Conservation (phyloP, 1,140 invertebrate genomes). For the Pissodes strobi region DNA sequence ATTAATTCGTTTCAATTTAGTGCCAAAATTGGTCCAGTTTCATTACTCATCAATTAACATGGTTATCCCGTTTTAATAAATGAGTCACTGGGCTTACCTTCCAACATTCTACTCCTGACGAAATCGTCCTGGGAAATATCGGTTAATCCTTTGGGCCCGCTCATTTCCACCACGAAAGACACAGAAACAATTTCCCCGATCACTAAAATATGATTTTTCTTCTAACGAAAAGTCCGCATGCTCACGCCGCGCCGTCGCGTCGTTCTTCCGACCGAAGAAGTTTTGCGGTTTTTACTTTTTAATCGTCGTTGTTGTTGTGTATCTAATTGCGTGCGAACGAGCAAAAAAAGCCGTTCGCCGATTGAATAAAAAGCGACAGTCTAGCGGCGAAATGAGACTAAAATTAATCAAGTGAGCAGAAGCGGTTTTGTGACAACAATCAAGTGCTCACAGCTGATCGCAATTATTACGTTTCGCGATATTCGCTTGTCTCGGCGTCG, state of each 20-base stretch:
- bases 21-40: no score
- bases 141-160: slow-evolving; percentile 12
- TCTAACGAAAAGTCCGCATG: slow-evolving; percentile 8
- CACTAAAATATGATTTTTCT: no score
- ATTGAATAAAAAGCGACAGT: background rate
- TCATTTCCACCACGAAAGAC: slow-evolving; percentile 12
- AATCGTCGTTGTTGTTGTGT: background rate
- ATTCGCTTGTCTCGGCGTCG: background rate
- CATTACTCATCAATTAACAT: no score
- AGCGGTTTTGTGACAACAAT: slow-evolving; percentile 12
- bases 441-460: slow-evolving; percentile 12
- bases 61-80: no score
- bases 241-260: slow-evolving; percentile 5
- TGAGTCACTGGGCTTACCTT: no score
- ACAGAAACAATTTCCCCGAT: background rate
- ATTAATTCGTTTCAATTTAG: no score
- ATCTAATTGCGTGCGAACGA: background rate
- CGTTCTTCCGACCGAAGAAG: no score
- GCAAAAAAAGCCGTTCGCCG: slow-evolving; percentile 5
- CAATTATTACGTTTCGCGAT: slow-evolving; percentile 1
- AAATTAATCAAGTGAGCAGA: slow-evolving; percentile 17
- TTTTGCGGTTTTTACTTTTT: background rate
- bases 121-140: slow-evolving; percentile 18
- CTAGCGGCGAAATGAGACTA: background rate
- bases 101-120: slow-evolving; percentile 27